Percentiles rank a stretch among this genome's conserved stretches.
Conservation (phyloP, 1,140 invertebrate genomes). For the Archegozetes longisetosus region DNA sequence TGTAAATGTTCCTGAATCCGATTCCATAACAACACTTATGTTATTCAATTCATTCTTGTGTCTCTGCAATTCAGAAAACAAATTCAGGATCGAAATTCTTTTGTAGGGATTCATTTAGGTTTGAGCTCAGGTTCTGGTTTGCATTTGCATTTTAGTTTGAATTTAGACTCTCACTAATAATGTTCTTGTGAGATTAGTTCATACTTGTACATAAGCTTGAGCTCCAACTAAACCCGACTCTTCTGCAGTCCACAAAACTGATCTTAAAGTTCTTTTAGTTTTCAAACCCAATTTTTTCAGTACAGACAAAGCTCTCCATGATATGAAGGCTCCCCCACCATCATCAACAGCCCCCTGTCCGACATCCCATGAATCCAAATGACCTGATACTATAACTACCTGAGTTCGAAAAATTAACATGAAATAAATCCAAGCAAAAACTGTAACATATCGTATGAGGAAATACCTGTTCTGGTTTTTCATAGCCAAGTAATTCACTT, state of each 20-base stretch:
- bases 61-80: conserved; percentile 10
- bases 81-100: neutral
- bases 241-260: conserved; percentile 69
- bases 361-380: too few relatives aligned
- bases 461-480: too few relatives aligned
- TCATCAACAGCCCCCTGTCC: conserved; percentile 76
- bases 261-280: conserved; percentile 50
- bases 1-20: conserved; percentile 60
- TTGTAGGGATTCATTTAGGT: neutral
- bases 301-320: conserved; percentile 45
- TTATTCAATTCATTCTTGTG: conserved; percentile 44
- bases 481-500: too few relatives aligned
- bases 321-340: conserved; percentile 53
- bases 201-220: conserved; percentile 40
- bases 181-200: too few relatives aligned
- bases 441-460: too few relatives aligned
- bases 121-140: too few relatives aligned
- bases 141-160: too few relatives aligned
- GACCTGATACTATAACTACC: too few relatives aligned
- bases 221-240: conserved; percentile 53
- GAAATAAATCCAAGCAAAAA: too few relatives aligned
- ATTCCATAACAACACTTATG: conserved; percentile 58
- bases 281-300: conserved; percentile 46
- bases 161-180: too few relatives aligned
- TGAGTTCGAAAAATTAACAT: too few relatives aligned